Conservation (phyloP, 2,797 vertebrate species). For the Lemur catta region DNA sequence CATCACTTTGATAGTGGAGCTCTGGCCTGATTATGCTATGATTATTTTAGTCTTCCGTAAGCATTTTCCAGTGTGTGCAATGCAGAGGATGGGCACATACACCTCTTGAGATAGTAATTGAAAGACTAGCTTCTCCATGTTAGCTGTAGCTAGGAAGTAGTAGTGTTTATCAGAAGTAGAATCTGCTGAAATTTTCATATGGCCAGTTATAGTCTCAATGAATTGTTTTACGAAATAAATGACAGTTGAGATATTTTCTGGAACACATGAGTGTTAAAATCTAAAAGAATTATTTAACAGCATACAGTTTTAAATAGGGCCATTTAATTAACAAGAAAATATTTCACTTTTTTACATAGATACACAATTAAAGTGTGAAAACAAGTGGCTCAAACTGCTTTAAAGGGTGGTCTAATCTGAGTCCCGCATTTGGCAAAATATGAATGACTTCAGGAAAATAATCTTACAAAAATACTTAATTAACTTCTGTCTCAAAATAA, state of each 20-base stretch:
- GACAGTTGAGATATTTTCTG: slow-evolving; percentile 1
- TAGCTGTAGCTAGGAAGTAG: background rate
- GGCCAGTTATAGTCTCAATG: background rate
- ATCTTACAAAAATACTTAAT: slow-evolving; percentile 34
- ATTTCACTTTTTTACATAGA: background rate
- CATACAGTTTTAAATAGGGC: slow-evolving; percentile 21
- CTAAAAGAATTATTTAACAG: slow-evolving; percentile 52
- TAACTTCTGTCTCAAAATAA: slow-evolving; percentile 71
- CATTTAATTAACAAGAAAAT: slow-evolving; percentile 50
- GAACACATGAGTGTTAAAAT: background rate
- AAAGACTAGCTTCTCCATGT: background rate
- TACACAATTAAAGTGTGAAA: background rate
- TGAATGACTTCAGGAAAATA: background rate
- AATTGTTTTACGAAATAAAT: slow-evolving; percentile 44
- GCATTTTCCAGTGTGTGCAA: background rate
- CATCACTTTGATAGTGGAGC: background rate
- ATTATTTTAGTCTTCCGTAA: background rate
- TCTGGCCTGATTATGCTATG: background rate
- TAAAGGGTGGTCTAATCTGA: background rate
- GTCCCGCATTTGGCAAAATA: slow-evolving; percentile 30
- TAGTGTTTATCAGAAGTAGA: background rate
- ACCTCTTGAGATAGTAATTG: background rate
- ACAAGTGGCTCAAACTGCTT: slow-evolving; percentile 12
- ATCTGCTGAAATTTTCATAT: slow-evolving; percentile 7
- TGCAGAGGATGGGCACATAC: background rate